These are phyloP conservation scores for Calameuta idolon DNA, from an alignment of 2,888 invertebrate species.

Conservation along the genomic window DNA sequence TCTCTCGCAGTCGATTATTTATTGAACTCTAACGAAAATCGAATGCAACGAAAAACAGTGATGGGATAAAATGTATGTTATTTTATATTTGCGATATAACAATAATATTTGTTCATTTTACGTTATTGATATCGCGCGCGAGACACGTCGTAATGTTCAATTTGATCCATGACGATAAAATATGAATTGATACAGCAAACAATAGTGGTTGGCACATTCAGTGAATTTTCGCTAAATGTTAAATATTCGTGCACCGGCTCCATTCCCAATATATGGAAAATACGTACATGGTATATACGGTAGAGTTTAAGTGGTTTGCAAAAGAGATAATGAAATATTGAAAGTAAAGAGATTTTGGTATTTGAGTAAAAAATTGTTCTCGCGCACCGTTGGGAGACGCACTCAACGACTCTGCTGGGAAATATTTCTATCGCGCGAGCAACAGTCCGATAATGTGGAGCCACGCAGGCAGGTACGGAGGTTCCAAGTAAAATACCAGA, in stretches of 20 bases:
- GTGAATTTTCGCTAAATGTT: background rate
- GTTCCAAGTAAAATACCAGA: background rate
- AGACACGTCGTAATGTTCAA: background rate
- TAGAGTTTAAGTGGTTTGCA: background rate
- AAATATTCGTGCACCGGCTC: background rate
- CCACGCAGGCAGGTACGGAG: background rate
- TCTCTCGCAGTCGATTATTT: background rate
- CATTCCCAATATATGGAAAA: background rate
- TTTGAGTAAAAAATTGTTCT: background rate
- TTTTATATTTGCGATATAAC: background rate
- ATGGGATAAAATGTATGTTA: background rate
- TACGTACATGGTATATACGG: background rate
- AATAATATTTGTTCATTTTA: background rate
- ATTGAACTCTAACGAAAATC: background rate
- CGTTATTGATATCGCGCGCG: background rate
- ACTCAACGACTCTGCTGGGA: background rate
- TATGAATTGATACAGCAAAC: background rate
- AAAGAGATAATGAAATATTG: background rate
- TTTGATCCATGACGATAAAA: background rate
- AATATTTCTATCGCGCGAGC: constrained; percentile 5
- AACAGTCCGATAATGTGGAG: constrained; percentile 8
- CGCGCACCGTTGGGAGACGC: background rate
- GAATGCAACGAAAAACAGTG: background rate
- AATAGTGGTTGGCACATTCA: too few species aligned
- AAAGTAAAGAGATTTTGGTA: background rate